These are phyloP conservation scores for Lycodopsis pacificus DNA, from an alignment of 2,797 vertebrate genomes.

Conservation along the genomic window DNA sequence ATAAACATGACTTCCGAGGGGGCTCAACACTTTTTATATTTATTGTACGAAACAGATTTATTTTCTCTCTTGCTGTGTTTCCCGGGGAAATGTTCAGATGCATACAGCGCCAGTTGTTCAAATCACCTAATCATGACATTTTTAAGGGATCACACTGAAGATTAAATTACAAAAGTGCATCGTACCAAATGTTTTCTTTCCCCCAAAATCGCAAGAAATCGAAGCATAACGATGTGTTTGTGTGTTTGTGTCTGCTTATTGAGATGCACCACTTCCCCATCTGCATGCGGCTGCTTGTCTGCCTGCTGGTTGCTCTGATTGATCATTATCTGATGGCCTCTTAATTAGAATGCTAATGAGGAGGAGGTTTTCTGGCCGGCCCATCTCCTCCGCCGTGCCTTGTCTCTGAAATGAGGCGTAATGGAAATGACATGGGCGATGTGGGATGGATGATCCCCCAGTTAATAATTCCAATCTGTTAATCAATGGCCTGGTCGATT, in stretches of 20 bases:
- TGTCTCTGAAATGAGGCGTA: constrained; percentile 73
- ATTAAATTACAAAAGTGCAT: not conserved
- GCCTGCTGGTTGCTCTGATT: constrained; percentile 75
- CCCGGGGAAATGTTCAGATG: not conserved
- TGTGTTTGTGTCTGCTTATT: constrained; percentile 20
- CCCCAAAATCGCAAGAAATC: not conserved
- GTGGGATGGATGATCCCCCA: constrained; percentile 85
- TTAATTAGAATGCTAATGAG: constrained; percentile 88
- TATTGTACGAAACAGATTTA: not conserved
- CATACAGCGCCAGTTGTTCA: not conserved
- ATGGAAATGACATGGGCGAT: constrained; percentile 81
- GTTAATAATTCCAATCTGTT: constrained; percentile 89
- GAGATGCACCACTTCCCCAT: constrained; percentile 34
- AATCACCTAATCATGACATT: not conserved
- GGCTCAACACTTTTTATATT: not conserved
- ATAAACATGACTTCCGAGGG: not conserved
- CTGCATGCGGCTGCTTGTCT: constrained; percentile 66
- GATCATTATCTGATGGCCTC: constrained; percentile 85
- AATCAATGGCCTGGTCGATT: constrained; percentile 84
- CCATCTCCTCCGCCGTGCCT: constrained; percentile 52
- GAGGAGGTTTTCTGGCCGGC: constrained; percentile 55
- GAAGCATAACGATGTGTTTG: not conserved
- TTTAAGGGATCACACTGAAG: not conserved
- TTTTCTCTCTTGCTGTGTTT: not conserved
- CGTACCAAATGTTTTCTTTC: not conserved